Conservation (phyloP, 2,113 vertebrate genomes). For the Prunella himalayana region DNA sequence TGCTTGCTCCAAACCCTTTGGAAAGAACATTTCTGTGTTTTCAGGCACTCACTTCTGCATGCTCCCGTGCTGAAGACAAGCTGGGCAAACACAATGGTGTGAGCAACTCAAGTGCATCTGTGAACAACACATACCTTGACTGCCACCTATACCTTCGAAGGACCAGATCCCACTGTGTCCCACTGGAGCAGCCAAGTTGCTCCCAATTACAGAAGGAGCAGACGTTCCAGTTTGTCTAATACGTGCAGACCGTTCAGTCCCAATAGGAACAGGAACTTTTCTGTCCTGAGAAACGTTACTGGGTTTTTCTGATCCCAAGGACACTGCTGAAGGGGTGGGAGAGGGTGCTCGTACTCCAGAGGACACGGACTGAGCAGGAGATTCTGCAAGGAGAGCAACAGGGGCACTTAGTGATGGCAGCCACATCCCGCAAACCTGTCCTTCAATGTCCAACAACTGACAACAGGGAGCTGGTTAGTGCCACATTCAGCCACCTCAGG, state of each 20-base stretch:
- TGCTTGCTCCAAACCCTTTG: neutral
- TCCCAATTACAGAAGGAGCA: slow-evolving; percentile 90
- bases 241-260: slow-evolving; percentile 93
- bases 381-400: slow-evolving; percentile 68
- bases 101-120: neutral
- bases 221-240: slow-evolving; percentile 97
- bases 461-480: accelerated
- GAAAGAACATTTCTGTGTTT: neutral
- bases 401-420: neutral
- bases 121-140: slow-evolving; percentile 78
- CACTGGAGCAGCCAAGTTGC: slow-evolving; percentile 91
- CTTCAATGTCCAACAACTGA: neutral
- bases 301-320: slow-evolving; percentile 88
- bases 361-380: slow-evolving; percentile 86
- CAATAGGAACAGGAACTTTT: slow-evolving; percentile 96
- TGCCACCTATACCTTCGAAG: slow-evolving; percentile 93
- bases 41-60: neutral
- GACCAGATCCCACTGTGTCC: slow-evolving; percentile 99
- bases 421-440: neutral
- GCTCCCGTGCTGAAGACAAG: neutral
- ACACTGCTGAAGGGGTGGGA: slow-evolving; percentile 86
- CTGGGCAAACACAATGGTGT: accelerated
- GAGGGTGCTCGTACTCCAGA: slow-evolving; percentile 89
- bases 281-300: slow-evolving; percentile 90
- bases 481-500: neutral